Conservation (phyloP, 2,797 vertebrate species). For the Orestias chungarensis region DNA sequence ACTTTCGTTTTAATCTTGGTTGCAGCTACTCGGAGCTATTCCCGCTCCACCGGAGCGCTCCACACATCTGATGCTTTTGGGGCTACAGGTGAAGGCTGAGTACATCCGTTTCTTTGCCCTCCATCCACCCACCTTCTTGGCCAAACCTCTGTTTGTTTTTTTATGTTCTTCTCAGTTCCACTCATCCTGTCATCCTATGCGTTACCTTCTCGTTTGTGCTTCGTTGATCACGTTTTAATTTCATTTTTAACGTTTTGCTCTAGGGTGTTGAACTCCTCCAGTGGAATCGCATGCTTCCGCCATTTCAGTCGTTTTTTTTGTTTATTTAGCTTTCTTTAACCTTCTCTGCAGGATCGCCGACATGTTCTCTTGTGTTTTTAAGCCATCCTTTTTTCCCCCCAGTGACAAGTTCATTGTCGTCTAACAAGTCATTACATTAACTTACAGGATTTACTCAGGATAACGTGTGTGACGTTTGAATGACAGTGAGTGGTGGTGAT, state of each 20-base stretch:
- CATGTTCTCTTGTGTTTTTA: conserved; percentile 39
- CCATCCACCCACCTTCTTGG: conserved; percentile 70
- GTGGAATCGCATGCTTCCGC: conserved; percentile 78
- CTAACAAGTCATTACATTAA: conserved; percentile 64
- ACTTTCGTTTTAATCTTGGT: conserved; percentile 83
- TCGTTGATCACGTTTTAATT: conserved; percentile 41
- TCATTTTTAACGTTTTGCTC: conserved; percentile 42
- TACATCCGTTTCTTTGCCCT: conserved; percentile 78
- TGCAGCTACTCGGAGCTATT: conserved; percentile 98
- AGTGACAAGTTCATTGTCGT: conserved; percentile 49
- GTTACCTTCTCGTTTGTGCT: conserved; percentile 40
- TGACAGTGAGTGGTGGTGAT: conserved; percentile 25
- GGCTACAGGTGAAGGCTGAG: conserved; percentile 98
- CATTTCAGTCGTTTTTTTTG: conserved; percentile 59
- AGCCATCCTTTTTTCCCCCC: conserved; percentile 50
- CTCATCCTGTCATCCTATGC: conserved; percentile 37
- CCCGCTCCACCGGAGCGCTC: conserved; percentile 98
- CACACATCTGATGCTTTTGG: conserved; percentile 93
- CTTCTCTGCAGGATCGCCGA: conserved; percentile 36
- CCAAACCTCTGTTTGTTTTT: conserved; percentile 25
- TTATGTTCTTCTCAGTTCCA: conserved; percentile 29
- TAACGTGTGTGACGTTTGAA: conserved; percentile 29
- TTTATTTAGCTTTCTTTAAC: conserved; percentile 51
- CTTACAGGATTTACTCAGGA: conserved; percentile 48
- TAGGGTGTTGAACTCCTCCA: conserved; percentile 48